Conservation (phyloP, 2,797 vertebrate species). For the Sebastiscus tertius region DNA sequence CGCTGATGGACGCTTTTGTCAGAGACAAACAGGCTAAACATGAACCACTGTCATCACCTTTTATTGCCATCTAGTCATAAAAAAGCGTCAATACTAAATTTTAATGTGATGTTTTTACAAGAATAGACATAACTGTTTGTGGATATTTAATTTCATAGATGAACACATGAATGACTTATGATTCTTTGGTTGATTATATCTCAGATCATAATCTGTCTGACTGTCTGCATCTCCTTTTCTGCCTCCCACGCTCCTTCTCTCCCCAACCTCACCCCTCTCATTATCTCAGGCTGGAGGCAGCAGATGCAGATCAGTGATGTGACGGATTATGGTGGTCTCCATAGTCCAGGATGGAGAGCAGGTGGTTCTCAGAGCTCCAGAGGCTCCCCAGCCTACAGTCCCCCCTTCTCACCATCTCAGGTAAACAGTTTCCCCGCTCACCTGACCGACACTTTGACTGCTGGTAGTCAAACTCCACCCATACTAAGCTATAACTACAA, state of each 20-base stretch:
- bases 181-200: constrained; percentile 7
- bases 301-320: constrained; percentile 83
- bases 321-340: constrained; percentile 57
- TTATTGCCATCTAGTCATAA: constrained; percentile 22
- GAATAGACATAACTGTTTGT: constrained; percentile 16
- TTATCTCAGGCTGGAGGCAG: constrained; percentile 68
- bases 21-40: constrained; percentile 30
- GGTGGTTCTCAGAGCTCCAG: constrained; percentile 64
- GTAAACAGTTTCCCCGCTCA: constrained; percentile 65
- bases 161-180: background rate
- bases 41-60: constrained; percentile 28
- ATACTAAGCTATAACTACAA: background rate
- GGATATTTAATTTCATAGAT: background rate
- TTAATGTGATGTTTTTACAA: background rate
- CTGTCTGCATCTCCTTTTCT: constrained; percentile 18
- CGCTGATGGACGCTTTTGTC: constrained; percentile 46
- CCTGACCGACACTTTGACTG: background rate
- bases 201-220: constrained; percentile 47
- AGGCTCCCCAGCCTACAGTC: constrained; percentile 43
- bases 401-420: constrained; percentile 72
- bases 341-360: constrained; percentile 74
- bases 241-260: background rate
- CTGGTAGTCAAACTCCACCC: background rate
- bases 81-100: background rate
- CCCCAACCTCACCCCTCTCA: background rate